Conservation (phyloP, 92 coral and sea anemone genomes). For the Pocillopora grandis region DNA sequence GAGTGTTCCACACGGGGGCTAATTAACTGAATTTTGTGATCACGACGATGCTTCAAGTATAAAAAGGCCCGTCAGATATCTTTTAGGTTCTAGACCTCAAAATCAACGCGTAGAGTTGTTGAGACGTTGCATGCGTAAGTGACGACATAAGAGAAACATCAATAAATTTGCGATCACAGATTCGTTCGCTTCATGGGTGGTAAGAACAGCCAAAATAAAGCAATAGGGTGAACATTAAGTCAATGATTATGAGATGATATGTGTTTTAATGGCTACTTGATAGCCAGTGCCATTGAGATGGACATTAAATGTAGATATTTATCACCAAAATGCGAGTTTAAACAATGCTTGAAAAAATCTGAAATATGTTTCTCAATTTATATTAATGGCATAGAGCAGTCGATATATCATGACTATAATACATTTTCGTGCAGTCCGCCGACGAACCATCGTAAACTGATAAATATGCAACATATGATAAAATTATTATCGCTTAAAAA, state of each 20-base stretch:
- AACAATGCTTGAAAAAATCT: neutral
- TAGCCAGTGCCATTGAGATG: conserved; percentile 7
- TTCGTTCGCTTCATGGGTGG: conserved; percentile 18
- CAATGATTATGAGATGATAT: conserved; percentile 23
- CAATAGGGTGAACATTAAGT: neutral
- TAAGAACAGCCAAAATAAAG: neutral
- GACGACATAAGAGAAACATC: neutral
- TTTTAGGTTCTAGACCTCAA: neutral
- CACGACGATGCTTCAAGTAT: neutral
- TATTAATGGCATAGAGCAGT: no score
- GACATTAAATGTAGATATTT: conserved; percentile 17
- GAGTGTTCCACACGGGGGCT: neutral
- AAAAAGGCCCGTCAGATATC: neutral
- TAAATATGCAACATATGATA: neutral
- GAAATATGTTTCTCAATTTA: no score
- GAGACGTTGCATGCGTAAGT: neutral
- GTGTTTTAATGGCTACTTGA: conserved; percentile 21
- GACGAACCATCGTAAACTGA: neutral
- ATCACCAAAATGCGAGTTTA: conserved; percentile 9
- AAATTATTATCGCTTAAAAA: neutral
- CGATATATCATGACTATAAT: no score
- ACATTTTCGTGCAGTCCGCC: no score
- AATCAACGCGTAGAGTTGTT: no score
- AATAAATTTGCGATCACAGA: neutral
- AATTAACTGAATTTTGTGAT: conserved; percentile 8